A percentile compares a stretch with the other conserved stretches of the same genome.
These are phyloP conservation scores for Gavia stellata DNA, from an alignment of 2,113 vertebrate genomes.

Conservation along the genomic window DNA sequence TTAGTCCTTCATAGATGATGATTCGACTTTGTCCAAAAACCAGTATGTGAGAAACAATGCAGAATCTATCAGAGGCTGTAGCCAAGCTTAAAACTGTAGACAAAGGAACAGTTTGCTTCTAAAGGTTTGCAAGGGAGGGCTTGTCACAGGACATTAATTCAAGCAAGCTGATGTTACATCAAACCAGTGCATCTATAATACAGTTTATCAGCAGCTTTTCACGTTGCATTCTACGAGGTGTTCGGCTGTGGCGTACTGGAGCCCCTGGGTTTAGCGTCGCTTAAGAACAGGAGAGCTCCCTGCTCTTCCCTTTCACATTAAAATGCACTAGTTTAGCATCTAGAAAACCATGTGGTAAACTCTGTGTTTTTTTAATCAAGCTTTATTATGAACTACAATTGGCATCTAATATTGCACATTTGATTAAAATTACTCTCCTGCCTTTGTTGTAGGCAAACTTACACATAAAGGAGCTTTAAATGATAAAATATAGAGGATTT, in stretches of 20 bases:
- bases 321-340: not conserved
- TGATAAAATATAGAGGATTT: not conserved
- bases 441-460: not conserved
- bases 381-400: not conserved
- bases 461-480: not conserved
- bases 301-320: not conserved
- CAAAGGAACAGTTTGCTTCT: conserved; percentile 59
- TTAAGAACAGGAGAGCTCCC: conserved; percentile 10
- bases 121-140: conserved; percentile 50
- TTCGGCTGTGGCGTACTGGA: not conserved
- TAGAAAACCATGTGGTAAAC: not conserved
- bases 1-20: conserved; percentile 56
- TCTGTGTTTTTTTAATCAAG: not conserved
- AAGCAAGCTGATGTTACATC: conserved; percentile 57
- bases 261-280: not conserved
- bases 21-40: conserved; percentile 62
- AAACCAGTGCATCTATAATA: conserved; percentile 40
- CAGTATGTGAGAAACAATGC: conserved; percentile 37
- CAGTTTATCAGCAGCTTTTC: conserved; percentile 63
- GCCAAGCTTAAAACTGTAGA: conserved; percentile 34
- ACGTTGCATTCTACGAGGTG: not conserved
- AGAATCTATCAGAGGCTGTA: conserved; percentile 40
- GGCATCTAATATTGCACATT: not conserved
- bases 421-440: not conserved
- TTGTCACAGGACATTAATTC: conserved; percentile 68